phyloP scores from a whole-genome alignment of 2,888 invertebrate genomes.

The Nineta flava region DNA sequence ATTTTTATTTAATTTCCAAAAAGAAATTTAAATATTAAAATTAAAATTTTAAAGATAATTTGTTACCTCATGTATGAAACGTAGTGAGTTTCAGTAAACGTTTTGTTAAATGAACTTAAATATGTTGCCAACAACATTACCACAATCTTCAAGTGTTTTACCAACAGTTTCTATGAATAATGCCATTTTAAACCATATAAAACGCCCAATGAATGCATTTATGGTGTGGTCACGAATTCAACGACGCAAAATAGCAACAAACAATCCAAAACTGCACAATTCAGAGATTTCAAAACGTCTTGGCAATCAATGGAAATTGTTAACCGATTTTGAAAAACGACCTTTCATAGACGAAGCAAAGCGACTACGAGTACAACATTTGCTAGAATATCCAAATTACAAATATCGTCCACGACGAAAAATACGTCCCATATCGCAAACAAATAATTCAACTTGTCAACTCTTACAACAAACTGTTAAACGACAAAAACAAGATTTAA shows the following conservation, averaged over 20 bases:
- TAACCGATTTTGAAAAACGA: slow-evolving; percentile 61
- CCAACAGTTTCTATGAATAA: no score
- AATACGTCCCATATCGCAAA: slow-evolving; percentile 21
- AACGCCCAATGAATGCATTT: slow-evolving; percentile 88
- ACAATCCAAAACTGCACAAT: slow-evolving; percentile 66
- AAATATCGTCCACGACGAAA: slow-evolving; percentile 27
- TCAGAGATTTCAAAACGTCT: slow-evolving; percentile 68
- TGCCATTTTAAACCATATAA: slow-evolving; percentile 44
- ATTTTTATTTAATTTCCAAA: no score
- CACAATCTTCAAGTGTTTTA: no score
- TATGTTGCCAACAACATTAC: no score
- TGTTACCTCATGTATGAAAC: no score
- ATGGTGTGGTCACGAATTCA: slow-evolving; percentile 74
- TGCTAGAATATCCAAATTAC: slow-evolving; percentile 6
- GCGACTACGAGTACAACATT: slow-evolving; percentile 20
- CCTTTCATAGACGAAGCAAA: slow-evolving; percentile 87
- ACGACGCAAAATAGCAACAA: slow-evolving; percentile 64
- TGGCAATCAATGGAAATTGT: slow-evolving; percentile 72
- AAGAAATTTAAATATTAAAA: no score
- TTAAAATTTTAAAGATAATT: no score
- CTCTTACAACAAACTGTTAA: neutral
- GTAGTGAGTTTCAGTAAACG: no score
- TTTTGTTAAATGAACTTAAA: no score
- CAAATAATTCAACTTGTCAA: neutral
- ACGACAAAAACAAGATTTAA: neutral